Base-by-base conservation (phyloP, 1,140 invertebrate genomes). In the Anoplophora glabripennis region DNA sequence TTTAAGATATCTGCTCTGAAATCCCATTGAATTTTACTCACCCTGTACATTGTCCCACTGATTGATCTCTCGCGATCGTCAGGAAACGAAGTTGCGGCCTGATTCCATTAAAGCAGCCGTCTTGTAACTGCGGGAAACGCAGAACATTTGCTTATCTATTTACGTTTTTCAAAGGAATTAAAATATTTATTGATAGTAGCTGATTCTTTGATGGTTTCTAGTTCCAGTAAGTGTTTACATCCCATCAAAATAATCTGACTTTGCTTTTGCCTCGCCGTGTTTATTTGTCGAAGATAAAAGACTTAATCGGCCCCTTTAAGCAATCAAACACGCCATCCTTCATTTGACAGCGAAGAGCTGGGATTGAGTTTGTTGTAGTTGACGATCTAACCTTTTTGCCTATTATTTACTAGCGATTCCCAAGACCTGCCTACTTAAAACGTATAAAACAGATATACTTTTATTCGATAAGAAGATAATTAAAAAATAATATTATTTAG, bases 101-200 rank as follows among this genome's bases (percentile, higher is more conserved):
- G 21, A 28, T 28, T 28, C 21, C 21, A 28, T 28, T 28, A 28
- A 40, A 15, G 11, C 14, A 40, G 14, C 11, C 14, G 11, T 40
- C 14, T 40, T 40, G 38, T 40, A 40, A 40, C 14, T 40, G 57
- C 61, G 63, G 67, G 65, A 69, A 69, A 69, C 57, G 57, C 59
- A 54, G 53, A 59, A 65, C 65, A 69, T 69, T 69, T 67, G 67
- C 65, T 69, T 67, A 65, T 70, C 66, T 67, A 64, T 66, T 70
- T 70, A 60, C 59, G 57, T 61, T 67, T 63, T 67, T 65, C 67
- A 69, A 69, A 59, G 68, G 60, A 65, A 66, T 67, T 70, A 67
- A 70, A 70, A 68, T 70, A 70, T 70, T 70, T 70, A 70, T 70
- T 70, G 68, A 66, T 70, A 70, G 68, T 70, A 70, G 63, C 59